Conservation (phyloP, 2,888 invertebrate species). For the Machimus atricapillus region DNA sequence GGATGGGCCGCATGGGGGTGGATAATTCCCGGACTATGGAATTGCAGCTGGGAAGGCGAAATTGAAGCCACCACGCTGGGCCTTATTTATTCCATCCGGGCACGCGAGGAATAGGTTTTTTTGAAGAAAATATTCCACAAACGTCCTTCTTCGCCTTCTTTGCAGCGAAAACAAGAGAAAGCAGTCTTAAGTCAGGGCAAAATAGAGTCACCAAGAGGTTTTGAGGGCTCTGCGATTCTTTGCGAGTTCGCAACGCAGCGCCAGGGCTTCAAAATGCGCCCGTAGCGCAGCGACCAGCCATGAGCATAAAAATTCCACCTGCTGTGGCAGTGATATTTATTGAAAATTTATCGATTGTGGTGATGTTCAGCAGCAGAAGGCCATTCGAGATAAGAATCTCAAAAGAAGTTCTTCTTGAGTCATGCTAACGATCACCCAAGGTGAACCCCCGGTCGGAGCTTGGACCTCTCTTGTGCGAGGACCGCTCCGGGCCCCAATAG, state of each 20-base stretch:
- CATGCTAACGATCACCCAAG: slow-evolving; percentile 5
- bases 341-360: slow-evolving; percentile 41
- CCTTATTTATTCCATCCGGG: slow-evolving; percentile 1
- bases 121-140: not conserved
- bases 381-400: slow-evolving; percentile 35
- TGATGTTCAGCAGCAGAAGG: slow-evolving; percentile 32
- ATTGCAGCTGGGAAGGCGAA: not conserved
- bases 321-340: slow-evolving; percentile 40
- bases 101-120: slow-evolving; percentile 23
- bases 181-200: not conserved
- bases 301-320: slow-evolving; percentile 39
- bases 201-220: not conserved
- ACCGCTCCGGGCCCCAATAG: not conserved
- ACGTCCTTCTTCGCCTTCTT: not conserved
- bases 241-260: not conserved
- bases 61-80: slow-evolving; percentile 11
- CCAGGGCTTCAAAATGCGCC: not conserved
- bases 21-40: not conserved
- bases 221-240: not conserved
- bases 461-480: not conserved
- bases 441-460: not conserved
- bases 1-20: not conserved
- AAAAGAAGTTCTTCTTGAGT: not conserved
- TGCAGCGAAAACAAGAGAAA: not conserved
- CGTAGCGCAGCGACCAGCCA: not conserved